Evolutionary conservation across 2,888 invertebrate genomes (phyloP).

Genomic region (Liodrosophila aerea): DNA sequence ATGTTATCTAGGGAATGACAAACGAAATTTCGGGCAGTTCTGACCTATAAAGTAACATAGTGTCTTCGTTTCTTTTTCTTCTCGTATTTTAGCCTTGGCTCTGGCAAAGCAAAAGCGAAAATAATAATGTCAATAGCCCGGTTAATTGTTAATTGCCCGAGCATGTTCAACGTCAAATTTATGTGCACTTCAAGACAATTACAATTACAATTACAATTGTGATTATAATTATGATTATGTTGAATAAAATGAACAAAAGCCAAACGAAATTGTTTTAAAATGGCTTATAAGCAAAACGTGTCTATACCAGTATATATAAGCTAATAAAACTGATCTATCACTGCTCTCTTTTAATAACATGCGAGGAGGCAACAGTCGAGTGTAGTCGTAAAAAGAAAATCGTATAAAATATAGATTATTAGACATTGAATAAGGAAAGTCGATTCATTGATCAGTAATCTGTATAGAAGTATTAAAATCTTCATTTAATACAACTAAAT

Average conservation of each 20-base stretch:
- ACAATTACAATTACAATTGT: conserved; percentile 27
- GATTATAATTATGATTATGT: conserved; percentile 24
- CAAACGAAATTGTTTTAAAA: conserved; percentile 32
- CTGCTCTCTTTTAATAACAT: no score
- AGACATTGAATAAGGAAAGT: no score
- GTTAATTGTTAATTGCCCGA: conserved; percentile 45
- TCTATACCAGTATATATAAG: conserved; percentile 6
- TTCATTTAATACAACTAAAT: no score
- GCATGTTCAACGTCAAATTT: conserved; percentile 31
- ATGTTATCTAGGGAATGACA: no score
- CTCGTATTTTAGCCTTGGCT: conserved; percentile 31
- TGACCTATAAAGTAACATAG: no score
- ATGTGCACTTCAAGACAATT: conserved; percentile 24
- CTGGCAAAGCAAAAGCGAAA: conserved; percentile 10
- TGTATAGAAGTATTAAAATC: no score
- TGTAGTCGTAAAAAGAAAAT: no score
- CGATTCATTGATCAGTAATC: no score
- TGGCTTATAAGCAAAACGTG: conserved; percentile 12
- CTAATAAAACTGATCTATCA: conserved; percentile 14
- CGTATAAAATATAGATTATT: no score
- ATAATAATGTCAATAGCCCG: conserved; percentile 45
- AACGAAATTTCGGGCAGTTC: no score
- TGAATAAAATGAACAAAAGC: conserved; percentile 20
- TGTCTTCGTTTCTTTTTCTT: neutral
- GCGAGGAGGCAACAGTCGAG: no score